Conservation (phyloP, 2,888 invertebrate species). For the Agrenia bidenticulata region DNA sequence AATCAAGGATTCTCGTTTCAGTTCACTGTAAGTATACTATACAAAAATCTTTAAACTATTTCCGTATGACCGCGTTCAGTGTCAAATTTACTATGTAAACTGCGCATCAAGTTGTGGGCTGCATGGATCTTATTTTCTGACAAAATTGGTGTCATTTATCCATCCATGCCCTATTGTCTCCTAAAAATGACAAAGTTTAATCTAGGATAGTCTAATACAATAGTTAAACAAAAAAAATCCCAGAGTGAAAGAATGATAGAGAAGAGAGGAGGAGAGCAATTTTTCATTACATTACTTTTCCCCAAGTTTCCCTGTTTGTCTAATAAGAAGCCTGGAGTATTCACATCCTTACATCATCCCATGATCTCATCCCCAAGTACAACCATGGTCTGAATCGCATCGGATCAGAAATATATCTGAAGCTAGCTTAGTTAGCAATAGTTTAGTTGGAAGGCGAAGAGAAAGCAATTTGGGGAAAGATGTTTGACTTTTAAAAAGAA, state of each 20-base stretch:
- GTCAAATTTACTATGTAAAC: not conserved
- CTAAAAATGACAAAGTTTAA: not conserved
- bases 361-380: too few species aligned
- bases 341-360: slow-evolving; percentile 5
- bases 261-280: slow-evolving; percentile 1
- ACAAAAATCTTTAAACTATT: slow-evolving; percentile 11
- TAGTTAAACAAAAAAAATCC: slow-evolving; percentile 4
- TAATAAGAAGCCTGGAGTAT: not conserved
- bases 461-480: slow-evolving; percentile 33
- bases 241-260: not conserved
- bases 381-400: too few species aligned
- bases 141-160: too few species aligned
- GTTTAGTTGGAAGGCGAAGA: slow-evolving; percentile 16
- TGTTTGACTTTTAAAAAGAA: slow-evolving; percentile 42
- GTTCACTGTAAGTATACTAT: slow-evolving; percentile 42
- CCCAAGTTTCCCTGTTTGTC: slow-evolving; percentile 7
- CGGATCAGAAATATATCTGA: too few species aligned
- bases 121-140: not conserved
- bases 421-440: too few species aligned
- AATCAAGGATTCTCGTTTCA: slow-evolving; percentile 33
- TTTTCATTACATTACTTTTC: slow-evolving; percentile 14
- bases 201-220: slow-evolving; percentile 1
- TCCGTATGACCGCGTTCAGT: not conserved
- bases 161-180: too few species aligned
- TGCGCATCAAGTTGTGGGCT: not conserved